Evolutionary conservation across 1,140 invertebrate genomes (phyloP), one percentile per base, ranked within the genome.

Genomic region (Pseudomyrmex cubaensis): DNA sequence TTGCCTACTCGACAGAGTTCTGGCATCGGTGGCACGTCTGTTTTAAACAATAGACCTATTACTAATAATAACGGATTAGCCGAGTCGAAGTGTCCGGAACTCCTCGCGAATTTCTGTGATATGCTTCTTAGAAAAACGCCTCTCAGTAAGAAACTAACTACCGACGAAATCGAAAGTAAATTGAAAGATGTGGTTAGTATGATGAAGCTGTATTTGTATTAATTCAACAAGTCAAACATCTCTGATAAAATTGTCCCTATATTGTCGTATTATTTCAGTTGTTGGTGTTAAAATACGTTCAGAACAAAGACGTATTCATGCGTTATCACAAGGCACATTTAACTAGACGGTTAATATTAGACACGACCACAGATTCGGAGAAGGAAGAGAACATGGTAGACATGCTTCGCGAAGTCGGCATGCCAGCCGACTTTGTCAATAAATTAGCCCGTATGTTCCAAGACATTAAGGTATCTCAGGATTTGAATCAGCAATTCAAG

Each of bases 261-360:
- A 59, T 77, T n/a, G 63, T 75, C 67, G 67, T 44, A 54, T 85
- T 87, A n/a, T 92, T 95, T 82, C 92, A 97, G 96, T 94, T 99
- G 75, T 94, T 99, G 91, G 98, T 99, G 59, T 95, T 99, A 63
- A 99, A 99, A 94, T 99, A 99, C 95, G 98, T 99, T 67, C 98
- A 99, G 93, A 99, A 99, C 93, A 99, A 99, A 94, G 99, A 99
- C 95, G 98, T 99, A 8, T 99, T 99, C 93, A 99, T 99, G 99
- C 95, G 99, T 84, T 99, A 99, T 94, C 98, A 99, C 94, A 99
- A 99, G 94, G 98, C 98, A 56, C 99, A 99, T 95, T 95, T 99
- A 86, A 99, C 99, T 35, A 95, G 99, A 88, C 96, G 99, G 89
- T 96, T 99, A 48, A 99, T 99, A 91, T 95, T 99, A 67, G 98